These are phyloP conservation scores for Orientallactaga bullata DNA, from an alignment of 2,113 vertebrate genomes.

Conservation along the genomic window DNA sequence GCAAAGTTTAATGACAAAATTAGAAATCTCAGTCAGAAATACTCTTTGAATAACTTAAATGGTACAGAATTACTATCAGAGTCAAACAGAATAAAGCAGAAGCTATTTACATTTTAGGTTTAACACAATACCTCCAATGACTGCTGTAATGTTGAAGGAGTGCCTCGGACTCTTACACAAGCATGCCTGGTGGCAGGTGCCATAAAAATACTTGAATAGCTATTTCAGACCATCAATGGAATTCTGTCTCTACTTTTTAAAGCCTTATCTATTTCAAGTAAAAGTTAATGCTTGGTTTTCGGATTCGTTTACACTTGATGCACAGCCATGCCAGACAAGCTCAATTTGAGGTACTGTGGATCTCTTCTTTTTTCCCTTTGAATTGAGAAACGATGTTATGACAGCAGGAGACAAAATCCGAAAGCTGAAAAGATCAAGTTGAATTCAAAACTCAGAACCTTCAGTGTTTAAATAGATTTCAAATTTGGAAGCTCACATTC, in stretches of 20 bases:
- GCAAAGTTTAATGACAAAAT: conserved; percentile 75
- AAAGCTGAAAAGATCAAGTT: conserved; percentile 77
- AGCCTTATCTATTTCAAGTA: conserved; percentile 75
- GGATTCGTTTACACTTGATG: conserved; percentile 76
- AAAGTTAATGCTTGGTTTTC: conserved; percentile 76
- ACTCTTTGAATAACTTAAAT: conserved; percentile 49
- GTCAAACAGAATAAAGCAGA: conserved; percentile 34
- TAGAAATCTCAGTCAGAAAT: conserved; percentile 59
- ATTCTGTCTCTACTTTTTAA: conserved; percentile 66
- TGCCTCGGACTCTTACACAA: conserved; percentile 48
- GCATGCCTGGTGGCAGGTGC: conserved; percentile 46
- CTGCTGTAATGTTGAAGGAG: conserved; percentile 17
- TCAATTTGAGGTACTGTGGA: conserved; percentile 52
- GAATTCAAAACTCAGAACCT: conserved; percentile 68
- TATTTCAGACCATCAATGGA: conserved; percentile 55
- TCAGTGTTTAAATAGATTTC: conserved; percentile 68
- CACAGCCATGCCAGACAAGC: conserved; percentile 47
- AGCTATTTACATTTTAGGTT: conserved; percentile 71
- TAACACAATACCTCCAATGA: conserved; percentile 46
- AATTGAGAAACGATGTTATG: conserved; percentile 75
- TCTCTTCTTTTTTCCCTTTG: conserved; percentile 53
- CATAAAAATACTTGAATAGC: conserved; percentile 67
- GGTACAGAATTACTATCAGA: conserved; percentile 45
- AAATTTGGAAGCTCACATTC: conserved; percentile 66
- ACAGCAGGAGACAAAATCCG: conserved; percentile 72